Base-by-base conservation (phyloP, 2,113 vertebrate species). In the Shinisaurus crocodilurus region DNA sequence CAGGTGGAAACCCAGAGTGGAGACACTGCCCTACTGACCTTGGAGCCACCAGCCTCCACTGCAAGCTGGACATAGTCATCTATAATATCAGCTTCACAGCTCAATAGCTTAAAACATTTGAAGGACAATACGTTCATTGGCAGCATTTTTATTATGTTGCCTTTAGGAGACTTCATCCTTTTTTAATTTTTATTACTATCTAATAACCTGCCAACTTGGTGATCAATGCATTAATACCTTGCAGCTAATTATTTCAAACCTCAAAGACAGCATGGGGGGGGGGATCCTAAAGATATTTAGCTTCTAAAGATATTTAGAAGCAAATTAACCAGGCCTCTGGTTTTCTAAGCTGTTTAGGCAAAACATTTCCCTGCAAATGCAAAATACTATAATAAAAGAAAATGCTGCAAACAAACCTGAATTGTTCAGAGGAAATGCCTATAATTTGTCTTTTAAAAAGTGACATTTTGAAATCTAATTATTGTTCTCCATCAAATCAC, bases 361-460 rank as follows among this genome's bases (percentile, higher is more conserved):
- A 95, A 94, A 85, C 48, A 88, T 1, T n/a, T 90, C 37, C 48
- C 34, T 85, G 34, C 60, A 37, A 91, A 72, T 93, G 12, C 4
- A 90, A 81, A 88, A 88, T 27, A 85, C 13, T 70, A 40, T 84
- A 93, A 86, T n/a, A 37, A 90, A 91, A 86, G 1, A 77, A 54
- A 86, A 67, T n/a, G 8, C 32, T 91, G 72, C 65, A 89, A 93
- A 90, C 57, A 94, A 82, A 88, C 69, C 60, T 37, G 85, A 92
- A 87, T 89, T 6, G 85, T 94, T 90, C 48, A 75, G 45, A 91
- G 23, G 50, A 92, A 95, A 94, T 80, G 86, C 15, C 91, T 89
- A 79, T n/a, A 85, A 94, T 95, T 91, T 18, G 1, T 77, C 45
- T 93, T 94, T 94, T 80, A 75, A 91, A 23, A 95, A 95, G 48